Evolutionary conservation across 2,888 invertebrate genomes (phyloP).

Genomic region (Elysia crispata): DNA sequence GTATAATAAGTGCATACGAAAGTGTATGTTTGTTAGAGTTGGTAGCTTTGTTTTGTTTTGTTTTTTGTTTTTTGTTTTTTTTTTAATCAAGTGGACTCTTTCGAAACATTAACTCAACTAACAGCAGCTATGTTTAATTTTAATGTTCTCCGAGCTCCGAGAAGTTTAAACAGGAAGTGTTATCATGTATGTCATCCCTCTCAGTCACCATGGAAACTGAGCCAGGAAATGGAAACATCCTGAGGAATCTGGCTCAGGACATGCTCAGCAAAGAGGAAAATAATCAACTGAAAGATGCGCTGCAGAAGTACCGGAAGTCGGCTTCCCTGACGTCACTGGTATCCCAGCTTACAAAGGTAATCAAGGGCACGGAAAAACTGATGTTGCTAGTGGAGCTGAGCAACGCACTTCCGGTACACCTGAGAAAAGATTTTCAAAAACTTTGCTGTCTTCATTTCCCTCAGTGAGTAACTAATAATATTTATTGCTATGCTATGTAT

Average conservation of each 20-base stretch:
- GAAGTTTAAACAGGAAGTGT: no score
- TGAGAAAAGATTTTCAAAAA: constrained; percentile 66
- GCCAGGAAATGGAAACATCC: constrained; percentile 37
- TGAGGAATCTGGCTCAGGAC: constrained; percentile 64
- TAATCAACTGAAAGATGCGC: constrained; percentile 60
- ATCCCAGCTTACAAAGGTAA: constrained; percentile 54
- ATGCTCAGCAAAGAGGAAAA: constrained; percentile 62
- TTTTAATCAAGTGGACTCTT: no score
- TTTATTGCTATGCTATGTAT: no score
- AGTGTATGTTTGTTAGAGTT: no score
- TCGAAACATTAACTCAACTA: no score
- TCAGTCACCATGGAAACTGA: not conserved
- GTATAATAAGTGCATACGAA: no score
- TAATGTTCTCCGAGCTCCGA: no score
- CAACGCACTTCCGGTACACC: constrained; percentile 59
- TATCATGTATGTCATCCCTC: no score
- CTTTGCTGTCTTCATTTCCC: constrained; percentile 65
- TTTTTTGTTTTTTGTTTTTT: no score
- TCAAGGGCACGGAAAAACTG: constrained; percentile 58
- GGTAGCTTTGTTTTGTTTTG: no score
- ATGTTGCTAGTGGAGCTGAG: constrained; percentile 66
- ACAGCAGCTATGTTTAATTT: no score
- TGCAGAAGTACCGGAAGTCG: constrained; percentile 66
- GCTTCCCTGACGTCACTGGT: constrained; percentile 65
- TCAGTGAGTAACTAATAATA: constrained; percentile 43